These are phyloP conservation scores for Pristionchus maxplancki DNA, from an alignment of 2,888 invertebrate genomes.

Conservation along the genomic window DNA sequence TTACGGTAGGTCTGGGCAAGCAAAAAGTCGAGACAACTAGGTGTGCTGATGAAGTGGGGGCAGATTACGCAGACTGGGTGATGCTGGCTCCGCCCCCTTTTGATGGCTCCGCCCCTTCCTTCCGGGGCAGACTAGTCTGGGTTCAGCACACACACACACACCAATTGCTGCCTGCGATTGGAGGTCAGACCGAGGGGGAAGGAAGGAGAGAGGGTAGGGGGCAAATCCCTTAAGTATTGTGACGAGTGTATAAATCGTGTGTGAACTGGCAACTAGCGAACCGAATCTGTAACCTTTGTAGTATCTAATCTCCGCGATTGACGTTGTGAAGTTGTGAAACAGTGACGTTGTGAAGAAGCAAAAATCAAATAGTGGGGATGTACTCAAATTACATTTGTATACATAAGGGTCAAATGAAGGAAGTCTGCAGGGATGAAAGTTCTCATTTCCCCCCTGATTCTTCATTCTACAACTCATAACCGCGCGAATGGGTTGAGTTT, in stretches of 20 bases:
- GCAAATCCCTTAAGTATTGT: slow-evolving; percentile 43
- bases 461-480: no score
- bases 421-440: no score
- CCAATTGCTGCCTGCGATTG: no score
- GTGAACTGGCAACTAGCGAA: slow-evolving; percentile 30
- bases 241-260: slow-evolving; percentile 1
- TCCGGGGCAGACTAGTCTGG: background rate
- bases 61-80: background rate
- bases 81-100: background rate
- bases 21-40: background rate
- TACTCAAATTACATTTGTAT: no score
- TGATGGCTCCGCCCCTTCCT: no score
- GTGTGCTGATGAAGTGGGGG: background rate
- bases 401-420: no score
- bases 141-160: background rate
- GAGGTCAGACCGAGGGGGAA: background rate
- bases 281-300: background rate
- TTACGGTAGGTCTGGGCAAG: background rate
- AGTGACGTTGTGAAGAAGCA: no score
- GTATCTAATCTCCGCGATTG: no score
- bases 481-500: no score
- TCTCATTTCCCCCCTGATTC: no score
- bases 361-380: no score
- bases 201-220: background rate
- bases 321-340: no score